Percentiles rank a stretch among this genome's conserved stretches.
Conservation (phyloP, 2,888 invertebrate genomes). For the Hydroisotoma schaefferi region DNA sequence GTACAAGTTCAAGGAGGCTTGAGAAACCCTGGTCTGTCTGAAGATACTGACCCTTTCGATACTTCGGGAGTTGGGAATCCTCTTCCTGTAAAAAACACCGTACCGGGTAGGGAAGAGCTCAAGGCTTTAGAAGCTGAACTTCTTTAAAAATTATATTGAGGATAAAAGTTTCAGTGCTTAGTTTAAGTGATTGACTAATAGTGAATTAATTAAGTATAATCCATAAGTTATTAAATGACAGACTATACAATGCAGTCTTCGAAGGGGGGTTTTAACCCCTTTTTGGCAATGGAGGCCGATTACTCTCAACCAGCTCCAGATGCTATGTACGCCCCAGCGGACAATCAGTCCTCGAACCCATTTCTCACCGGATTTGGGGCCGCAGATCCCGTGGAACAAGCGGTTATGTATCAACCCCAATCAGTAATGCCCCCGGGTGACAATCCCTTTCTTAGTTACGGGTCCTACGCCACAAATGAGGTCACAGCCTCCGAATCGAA, state of each 20-base stretch:
- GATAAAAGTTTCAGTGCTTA: background rate
- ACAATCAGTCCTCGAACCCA: conserved; percentile 34
- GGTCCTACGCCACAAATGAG: conserved; percentile 14
- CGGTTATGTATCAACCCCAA: conserved; percentile 17
- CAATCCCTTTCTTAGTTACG: conserved; percentile 37
- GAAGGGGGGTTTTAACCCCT: conserved; percentile 57
- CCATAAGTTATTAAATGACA: conserved; percentile 50
- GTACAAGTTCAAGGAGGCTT: background rate
- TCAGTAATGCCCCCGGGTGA: conserved; percentile 14
- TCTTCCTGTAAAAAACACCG: conserved; percentile 64
- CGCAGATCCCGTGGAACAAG: background rate
- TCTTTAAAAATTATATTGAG: conserved; percentile 51
- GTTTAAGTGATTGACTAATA: background rate
- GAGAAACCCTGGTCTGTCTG: background rate
- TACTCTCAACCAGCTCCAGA: conserved; percentile 38
- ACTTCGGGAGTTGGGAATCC: conserved; percentile 64
- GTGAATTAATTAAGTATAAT: background rate
- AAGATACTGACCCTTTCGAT: conserved; percentile 6
- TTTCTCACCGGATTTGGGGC: conserved; percentile 34
- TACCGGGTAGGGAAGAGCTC: conserved; percentile 71
- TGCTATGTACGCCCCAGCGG: background rate
- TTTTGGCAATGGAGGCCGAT: conserved; percentile 58
- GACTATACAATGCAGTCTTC: conserved; percentile 22
- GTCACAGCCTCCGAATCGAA: conserved; percentile 24
- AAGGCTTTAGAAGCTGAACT: conserved; percentile 75